A percentile compares a stretch with the other conserved stretches of the same genome.
Evolutionary conservation across 2,797 vertebrate species (phyloP).

Genomic region (Coracias cyanogaster): DNA sequence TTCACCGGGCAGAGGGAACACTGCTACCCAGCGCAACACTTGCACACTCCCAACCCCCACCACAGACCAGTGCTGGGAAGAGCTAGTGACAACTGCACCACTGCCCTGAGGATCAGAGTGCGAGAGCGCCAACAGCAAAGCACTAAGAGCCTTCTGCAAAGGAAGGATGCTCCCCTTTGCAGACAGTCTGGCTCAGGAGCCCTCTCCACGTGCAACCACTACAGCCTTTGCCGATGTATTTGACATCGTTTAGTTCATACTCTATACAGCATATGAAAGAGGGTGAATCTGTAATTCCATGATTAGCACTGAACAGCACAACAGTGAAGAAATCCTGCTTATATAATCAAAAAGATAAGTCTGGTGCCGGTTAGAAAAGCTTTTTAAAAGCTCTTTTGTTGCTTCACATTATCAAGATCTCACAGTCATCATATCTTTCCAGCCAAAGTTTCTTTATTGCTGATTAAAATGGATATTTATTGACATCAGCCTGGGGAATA

Average conservation of each 20-base stretch:
- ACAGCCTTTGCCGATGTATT: neutral
- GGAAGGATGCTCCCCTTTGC: neutral
- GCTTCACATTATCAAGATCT: constrained; percentile 59
- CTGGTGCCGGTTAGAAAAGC: constrained; percentile 11
- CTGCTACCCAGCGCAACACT: neutral
- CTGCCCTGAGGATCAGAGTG: neutral
- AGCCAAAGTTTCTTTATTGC: constrained; percentile 68
- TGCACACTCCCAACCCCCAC: neutral
- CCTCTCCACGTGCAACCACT: neutral
- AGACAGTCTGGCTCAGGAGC: neutral
- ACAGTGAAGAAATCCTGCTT: constrained; percentile 59
- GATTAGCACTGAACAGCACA: constrained; percentile 43
- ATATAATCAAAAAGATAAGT: constrained; percentile 59
- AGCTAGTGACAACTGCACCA: neutral
- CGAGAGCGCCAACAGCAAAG: neutral
- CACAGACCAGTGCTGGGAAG: neutral
- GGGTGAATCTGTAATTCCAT: constrained; percentile 29
- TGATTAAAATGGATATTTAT: constrained; percentile 74
- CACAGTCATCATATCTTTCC: constrained; percentile 57
- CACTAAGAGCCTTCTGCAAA: neutral
- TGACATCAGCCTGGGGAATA: constrained; percentile 65
- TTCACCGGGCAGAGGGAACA: neutral
- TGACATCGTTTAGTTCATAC: neutral
- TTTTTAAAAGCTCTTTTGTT: constrained; percentile 60
- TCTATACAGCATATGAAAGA: neutral